Evolutionary conservation across 2,888 invertebrate genomes (phyloP).

Genomic region (Xylota segnis): DNA sequence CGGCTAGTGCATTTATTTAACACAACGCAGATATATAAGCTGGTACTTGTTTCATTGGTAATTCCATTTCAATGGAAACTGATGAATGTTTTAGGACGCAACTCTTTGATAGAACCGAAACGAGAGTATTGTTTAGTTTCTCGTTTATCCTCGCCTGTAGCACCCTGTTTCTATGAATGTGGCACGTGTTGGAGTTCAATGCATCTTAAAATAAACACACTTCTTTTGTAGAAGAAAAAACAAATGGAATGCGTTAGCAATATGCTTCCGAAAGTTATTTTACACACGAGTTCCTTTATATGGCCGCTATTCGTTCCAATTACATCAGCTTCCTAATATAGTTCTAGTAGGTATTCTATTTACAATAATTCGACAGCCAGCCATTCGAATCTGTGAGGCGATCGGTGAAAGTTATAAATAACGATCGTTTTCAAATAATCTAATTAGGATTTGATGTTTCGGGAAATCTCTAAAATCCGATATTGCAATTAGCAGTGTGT

Average conservation of each 20-base stretch:
- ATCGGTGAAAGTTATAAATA: slow-evolving; percentile 16
- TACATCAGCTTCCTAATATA: slow-evolving; percentile 68
- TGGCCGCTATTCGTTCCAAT: slow-evolving; percentile 46
- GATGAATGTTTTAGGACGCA: slow-evolving; percentile 15
- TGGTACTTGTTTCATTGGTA: not conserved
- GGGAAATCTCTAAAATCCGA: not conserved
- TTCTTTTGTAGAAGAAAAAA: slow-evolving; percentile 31
- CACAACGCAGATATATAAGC: slow-evolving; percentile 8
- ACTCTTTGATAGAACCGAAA: slow-evolving; percentile 17
- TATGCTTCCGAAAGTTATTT: slow-evolving; percentile 30
- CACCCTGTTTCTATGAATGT: slow-evolving; percentile 31
- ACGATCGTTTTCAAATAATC: slow-evolving; percentile 4
- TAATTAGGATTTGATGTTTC: slow-evolving; percentile 1
- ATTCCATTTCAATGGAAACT: slow-evolving; percentile 5
- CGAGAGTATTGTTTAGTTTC: slow-evolving; percentile 22
- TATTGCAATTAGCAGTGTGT: not conserved
- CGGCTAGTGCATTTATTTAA: not conserved
- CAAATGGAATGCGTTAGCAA: slow-evolving; percentile 60
- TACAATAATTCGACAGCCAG: slow-evolving; percentile 3
- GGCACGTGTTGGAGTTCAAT: slow-evolving; percentile 74
- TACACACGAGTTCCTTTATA: slow-evolving; percentile 30
- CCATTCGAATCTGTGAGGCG: slow-evolving; percentile 1
- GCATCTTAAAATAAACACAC: slow-evolving; percentile 72
- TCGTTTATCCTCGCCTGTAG: slow-evolving; percentile 6
- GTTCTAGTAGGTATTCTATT: slow-evolving; percentile 30